phyloP scores from a whole-genome alignment of 2,888 invertebrate genomes.

The Caenorhabditis sinica region DNA sequence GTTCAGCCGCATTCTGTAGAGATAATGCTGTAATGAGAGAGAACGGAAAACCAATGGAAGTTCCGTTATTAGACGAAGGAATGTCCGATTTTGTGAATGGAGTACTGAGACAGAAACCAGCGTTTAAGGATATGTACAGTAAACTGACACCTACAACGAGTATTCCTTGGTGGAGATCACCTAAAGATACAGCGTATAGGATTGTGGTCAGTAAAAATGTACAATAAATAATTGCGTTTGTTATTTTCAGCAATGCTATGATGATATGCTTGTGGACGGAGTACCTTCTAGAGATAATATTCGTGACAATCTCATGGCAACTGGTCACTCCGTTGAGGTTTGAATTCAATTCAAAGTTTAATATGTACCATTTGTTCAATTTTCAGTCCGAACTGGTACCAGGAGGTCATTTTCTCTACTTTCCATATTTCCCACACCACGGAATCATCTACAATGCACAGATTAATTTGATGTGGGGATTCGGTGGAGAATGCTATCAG shows the following conservation, averaged over 20 bases:
- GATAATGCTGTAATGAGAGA: constrained; percentile 37
- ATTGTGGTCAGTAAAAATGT: constrained; percentile 31
- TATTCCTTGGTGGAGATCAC: constrained; percentile 25
- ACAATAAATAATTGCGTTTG: background rate
- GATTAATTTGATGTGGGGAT: constrained; percentile 60
- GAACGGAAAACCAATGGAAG: constrained; percentile 29
- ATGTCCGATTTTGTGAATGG: constrained; percentile 31
- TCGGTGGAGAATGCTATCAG: constrained; percentile 65
- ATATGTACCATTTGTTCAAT: background rate
- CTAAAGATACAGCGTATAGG: constrained; percentile 22
- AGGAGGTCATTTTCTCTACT: constrained; percentile 67
- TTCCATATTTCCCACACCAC: constrained; percentile 67
- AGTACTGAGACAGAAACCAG: constrained; percentile 1
- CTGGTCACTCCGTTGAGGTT: constrained; percentile 18
- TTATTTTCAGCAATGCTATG: constrained; percentile 24
- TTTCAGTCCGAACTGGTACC: constrained; percentile 47
- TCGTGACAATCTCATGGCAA: constrained; percentile 7
- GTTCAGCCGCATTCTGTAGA: constrained; percentile 29
- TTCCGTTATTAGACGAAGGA: constrained; percentile 12
- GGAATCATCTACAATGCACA: constrained; percentile 56
- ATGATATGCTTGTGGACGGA: constrained; percentile 30
- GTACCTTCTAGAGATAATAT: constrained; percentile 21
- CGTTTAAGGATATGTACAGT: constrained; percentile 8
- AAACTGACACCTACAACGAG: constrained; percentile 29
- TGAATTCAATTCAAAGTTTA: background rate